phyloP scores from a whole-genome alignment of 2,888 invertebrate species.

The Choreutis nemorana region DNA sequence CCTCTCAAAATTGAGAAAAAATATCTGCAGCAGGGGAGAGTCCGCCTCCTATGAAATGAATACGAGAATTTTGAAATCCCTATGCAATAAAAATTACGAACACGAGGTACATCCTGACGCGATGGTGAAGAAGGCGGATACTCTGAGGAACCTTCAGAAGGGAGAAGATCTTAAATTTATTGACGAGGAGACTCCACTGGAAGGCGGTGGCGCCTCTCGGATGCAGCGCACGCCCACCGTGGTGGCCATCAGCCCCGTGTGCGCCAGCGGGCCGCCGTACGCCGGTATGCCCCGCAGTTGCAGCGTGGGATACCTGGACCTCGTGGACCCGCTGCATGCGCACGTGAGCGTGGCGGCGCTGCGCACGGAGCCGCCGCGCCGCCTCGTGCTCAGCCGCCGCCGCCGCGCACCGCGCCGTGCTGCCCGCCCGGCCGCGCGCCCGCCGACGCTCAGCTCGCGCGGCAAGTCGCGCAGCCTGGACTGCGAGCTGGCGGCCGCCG shows the following conservation, averaged over 20 bases:
- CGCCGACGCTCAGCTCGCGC: constrained; percentile 22
- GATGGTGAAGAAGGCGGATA: constrained; percentile 29
- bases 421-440: constrained; percentile 28
- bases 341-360: constrained; percentile 77
- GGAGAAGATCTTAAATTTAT: constrained; percentile 73
- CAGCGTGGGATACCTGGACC: constrained; percentile 87
- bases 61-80: constrained; percentile 47
- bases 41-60: constrained; percentile 43
- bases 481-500: constrained; percentile 14
- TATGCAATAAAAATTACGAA: constrained; percentile 48
- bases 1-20: constrained; percentile 50
- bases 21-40: constrained; percentile 47
- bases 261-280: constrained; percentile 40
- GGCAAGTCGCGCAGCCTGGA: constrained; percentile 14
- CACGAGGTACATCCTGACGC: constrained; percentile 48
- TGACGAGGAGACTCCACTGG: constrained; percentile 70
- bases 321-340: constrained; percentile 80
- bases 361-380: constrained; percentile 78
- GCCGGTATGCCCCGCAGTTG: constrained; percentile 85
- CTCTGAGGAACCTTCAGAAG: constrained; percentile 39
- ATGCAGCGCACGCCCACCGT: constrained; percentile 67
- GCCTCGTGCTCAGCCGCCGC: constrained; percentile 77
- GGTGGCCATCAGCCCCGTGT: constrained; percentile 71
- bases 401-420: constrained; percentile 22
- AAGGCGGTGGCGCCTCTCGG: constrained; percentile 24